Conservation (phyloP, 2,888 invertebrate genomes). For the Pelosia muscerda region DNA sequence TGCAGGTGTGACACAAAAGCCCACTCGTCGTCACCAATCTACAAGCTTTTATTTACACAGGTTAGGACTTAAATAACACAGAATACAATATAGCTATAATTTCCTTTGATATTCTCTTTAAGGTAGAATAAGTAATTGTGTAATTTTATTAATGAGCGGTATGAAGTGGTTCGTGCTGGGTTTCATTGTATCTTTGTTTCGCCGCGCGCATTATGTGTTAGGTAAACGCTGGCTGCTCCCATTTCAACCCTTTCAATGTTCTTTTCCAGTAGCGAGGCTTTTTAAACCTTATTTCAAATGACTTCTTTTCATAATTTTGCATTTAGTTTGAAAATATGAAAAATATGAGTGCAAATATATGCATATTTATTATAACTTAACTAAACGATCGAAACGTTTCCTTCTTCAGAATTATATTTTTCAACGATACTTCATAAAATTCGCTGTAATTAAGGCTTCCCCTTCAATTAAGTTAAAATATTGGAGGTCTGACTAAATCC, state of each 20-base stretch:
- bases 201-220: constrained; percentile 30
- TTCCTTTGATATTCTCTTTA: constrained; percentile 47
- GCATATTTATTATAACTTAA: no score
- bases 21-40: constrained; percentile 32
- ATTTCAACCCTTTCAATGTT: constrained; percentile 35
- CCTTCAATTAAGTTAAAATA: neutral
- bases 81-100: constrained; percentile 35
- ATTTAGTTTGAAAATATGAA: constrained; percentile 14
- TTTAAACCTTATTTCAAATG: constrained; percentile 53
- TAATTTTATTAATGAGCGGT: constrained; percentile 63
- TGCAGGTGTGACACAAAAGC: constrained; percentile 25
- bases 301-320: constrained; percentile 46
- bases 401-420: neutral
- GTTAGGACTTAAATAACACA: constrained; percentile 31
- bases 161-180: constrained; percentile 49
- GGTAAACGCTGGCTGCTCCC: constrained; percentile 40
- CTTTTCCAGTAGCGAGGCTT: constrained; percentile 41
- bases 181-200: constrained; percentile 53
- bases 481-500: no score
- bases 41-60: constrained; percentile 45
- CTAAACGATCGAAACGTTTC: constrained; percentile 2
- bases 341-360: no score
- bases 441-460: no score
- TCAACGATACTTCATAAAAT: neutral
- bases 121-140: constrained; percentile 49